Evolutionary conservation across 30 jellyfish, hydroid and myxozoan genomes (phyloP), one percentile per base, ranked within the genome.

Genomic region (Cassiopea xamachana): DNA sequence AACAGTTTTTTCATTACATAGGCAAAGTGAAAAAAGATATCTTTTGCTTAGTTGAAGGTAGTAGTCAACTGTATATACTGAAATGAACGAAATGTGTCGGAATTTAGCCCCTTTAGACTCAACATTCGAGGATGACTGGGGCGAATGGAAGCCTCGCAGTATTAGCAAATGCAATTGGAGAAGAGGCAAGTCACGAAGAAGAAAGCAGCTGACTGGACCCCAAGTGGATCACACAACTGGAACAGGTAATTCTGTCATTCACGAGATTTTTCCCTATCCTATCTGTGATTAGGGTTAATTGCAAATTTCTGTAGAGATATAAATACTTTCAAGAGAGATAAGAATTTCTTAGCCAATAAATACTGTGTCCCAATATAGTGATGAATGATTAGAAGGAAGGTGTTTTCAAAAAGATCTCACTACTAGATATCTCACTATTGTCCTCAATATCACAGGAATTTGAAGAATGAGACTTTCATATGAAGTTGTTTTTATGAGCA

Each of bases 171-270:
- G 94, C 84, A 87, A 87, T 44, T 87, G 94, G 94, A 87, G 89
- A 77, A 59, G 94, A 77, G 94, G 94, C 78, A 74, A 76, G 15
- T 67, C 94, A 1, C 81, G 94, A 69, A 46, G 49, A 64, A 76
- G 67, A 50, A 67, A 15, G 9, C 89, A 77, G 77, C 73, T 48
- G 64, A 76, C 89, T 48, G 94, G 94, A 14, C 94, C 94, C 18
- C 89, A 87, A 87, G 89, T 73, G 78, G 94, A 87, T 79, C 94
- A 87, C 58, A 87, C 94, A 0, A 87, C 94, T 61, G 94, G 94
- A 15, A 47, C 71, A 48, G 94, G 94, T 87, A 13, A 55, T 43
- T 3, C 47, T 8, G 39, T 13, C 46, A 15, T 77, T 17, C 60
- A 19, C 12, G 12, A 10, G 12, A 55, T 55, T 55, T 55, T 10